Evolutionary conservation across 2,797 vertebrate species (phyloP).

Genomic region (Micromesistius poutassou): DNA sequence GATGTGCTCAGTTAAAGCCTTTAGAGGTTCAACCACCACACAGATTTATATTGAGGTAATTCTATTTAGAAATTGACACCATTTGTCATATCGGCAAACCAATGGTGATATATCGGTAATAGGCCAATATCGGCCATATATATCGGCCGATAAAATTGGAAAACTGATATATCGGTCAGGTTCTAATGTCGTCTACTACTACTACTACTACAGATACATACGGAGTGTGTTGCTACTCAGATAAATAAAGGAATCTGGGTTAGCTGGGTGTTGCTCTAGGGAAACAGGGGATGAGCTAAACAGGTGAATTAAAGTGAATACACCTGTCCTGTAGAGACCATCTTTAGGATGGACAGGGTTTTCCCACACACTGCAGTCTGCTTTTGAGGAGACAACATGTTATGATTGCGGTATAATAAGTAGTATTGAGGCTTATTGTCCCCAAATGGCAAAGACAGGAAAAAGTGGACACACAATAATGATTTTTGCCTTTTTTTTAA

Average conservation of each 20-base stretch:
- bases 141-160: too few species aligned
- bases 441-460: neutral
- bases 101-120: too few species aligned
- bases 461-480: neutral
- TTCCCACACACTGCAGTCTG: conserved; percentile 88
- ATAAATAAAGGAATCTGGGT: neutral
- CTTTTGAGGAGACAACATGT: conserved; percentile 78
- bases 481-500: neutral
- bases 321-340: conserved; percentile 63
- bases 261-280: neutral
- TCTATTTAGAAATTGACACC: too few species aligned
- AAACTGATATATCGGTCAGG: too few species aligned
- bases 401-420: conserved; percentile 28
- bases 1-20: too few species aligned
- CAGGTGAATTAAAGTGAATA: conserved; percentile 20
- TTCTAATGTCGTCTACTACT: neutral
- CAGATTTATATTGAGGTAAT: too few species aligned
- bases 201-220: neutral
- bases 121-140: too few species aligned
- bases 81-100: too few species aligned
- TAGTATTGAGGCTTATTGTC: neutral
- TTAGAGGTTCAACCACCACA: too few species aligned
- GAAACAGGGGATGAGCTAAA: neutral
- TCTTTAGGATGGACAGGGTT: conserved; percentile 83
- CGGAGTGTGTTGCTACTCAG: neutral